Base-by-base conservation (phyloP, 2,797 vertebrate genomes). In the Telmatherina bonti region DNA sequence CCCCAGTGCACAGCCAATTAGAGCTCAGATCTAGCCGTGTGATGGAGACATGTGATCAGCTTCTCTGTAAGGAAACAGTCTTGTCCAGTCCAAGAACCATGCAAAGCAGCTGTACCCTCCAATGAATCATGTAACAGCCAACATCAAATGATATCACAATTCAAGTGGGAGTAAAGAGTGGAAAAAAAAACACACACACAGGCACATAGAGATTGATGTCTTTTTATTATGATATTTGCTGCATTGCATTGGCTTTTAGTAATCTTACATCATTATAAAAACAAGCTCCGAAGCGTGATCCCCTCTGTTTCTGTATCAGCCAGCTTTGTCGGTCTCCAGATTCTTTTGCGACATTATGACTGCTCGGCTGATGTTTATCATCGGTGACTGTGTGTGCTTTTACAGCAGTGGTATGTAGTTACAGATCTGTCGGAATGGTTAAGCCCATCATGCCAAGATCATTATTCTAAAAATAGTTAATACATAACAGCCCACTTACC, bases 41-140 rank as follows among this genome's bases (percentile, higher is more conserved):
- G 88, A 92, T 84, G 85, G 45, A 81, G 78, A 91, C 93, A 93
- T 78, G 88, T 93, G 91, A 92, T 89, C 84, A 64, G 66, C 84
- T 72, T 78, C 75, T 77, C 86, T 84, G 86, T 85, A 82, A 92
- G 82, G 83, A 91, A 88, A 86, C 82, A 89, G 81, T 88, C 83
- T 69, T 59, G 83, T 88, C 88, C 91, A 84, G 86, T 87, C 90
- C 92, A 88, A 91, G 87, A 89, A 83, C 82, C 82, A 83, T 79
- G 82, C 71, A 86, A 83, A 88, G 89, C 89, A 92, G 88, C 89
- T 90, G 83, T 86, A 81, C 80, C 86, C 90, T 90, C 85, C 36
- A 57, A 91, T 91, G 89, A 91, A 85, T 81, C 90, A 83, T 79
- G 76, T 60, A 85, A 84, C 76, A 86, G 78, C 79, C 80, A 45